Evolutionary conservation across 2,113 vertebrate genomes (phyloP).

Genomic region (Urocynchramus pylzowi): DNA sequence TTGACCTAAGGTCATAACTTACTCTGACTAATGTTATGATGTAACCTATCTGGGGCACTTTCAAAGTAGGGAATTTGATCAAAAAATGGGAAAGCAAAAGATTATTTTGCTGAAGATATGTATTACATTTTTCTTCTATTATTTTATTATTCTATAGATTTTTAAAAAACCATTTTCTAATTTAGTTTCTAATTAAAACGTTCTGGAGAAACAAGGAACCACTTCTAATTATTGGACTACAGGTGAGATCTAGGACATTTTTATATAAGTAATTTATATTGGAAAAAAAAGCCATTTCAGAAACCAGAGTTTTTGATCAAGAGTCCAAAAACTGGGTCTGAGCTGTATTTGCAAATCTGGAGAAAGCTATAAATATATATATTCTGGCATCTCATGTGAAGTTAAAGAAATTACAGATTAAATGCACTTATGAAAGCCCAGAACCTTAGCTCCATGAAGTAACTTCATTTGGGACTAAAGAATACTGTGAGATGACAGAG

Average conservation of each 20-base stretch:
- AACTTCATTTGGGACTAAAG: background rate
- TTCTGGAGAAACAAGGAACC: background rate
- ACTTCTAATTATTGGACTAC: background rate
- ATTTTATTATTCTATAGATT: background rate
- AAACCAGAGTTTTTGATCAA: background rate
- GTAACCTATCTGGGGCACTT: background rate
- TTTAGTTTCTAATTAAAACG: background rate
- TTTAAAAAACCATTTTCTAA: rapidly evolving
- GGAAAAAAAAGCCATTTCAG: background rate
- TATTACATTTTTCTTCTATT: background rate
- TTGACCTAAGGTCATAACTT: background rate
- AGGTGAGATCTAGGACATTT: background rate
- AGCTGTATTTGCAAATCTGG: background rate
- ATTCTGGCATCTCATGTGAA: background rate
- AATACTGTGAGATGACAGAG: background rate
- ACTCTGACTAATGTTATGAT: background rate
- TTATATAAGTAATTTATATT: background rate
- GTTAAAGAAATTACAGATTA: background rate
- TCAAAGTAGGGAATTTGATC: background rate
- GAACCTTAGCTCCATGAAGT: background rate
- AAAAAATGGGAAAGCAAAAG: background rate
- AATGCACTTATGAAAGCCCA: background rate
- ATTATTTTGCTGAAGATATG: background rate
- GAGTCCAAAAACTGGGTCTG: background rate
- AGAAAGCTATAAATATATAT: background rate